These are phyloP conservation scores for Megalurothrips usitatus DNA, from an alignment of 2,888 invertebrate species.

Conservation along the genomic window DNA sequence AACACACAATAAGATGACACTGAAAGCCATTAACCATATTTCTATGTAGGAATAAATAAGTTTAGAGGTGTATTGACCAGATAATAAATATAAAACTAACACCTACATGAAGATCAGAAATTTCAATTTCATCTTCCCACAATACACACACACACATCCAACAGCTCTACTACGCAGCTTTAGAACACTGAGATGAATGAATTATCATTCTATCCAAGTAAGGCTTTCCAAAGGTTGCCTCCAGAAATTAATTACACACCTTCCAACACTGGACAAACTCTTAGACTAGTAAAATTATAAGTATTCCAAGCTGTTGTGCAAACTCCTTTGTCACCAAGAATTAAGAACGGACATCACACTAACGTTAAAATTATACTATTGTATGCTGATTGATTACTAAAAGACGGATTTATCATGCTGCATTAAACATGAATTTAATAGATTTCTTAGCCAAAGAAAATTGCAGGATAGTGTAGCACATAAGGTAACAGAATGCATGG, in stretches of 20 bases:
- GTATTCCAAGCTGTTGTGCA: neutral
- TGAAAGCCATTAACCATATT: neutral
- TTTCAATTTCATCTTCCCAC: neutral
- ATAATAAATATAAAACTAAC: neutral
- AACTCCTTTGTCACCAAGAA: neutral
- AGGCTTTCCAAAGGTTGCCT: neutral
- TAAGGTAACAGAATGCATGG: too few relatives aligned
- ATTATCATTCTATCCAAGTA: neutral
- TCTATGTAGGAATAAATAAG: constrained; percentile 12
- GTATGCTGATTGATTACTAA: too few relatives aligned
- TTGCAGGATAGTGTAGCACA: too few relatives aligned
- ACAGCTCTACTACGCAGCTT: too few relatives aligned
- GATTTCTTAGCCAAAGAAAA: too few relatives aligned
- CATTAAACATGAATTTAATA: too few relatives aligned
- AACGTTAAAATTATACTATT: neutral
- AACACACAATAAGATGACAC: neutral
- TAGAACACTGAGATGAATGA: neutral
- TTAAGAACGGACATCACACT: neutral
- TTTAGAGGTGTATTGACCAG: constrained; percentile 11
- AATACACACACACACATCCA: too few relatives aligned
- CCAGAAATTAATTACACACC: neutral
- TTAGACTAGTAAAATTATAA: neutral
- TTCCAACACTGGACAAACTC: neutral
- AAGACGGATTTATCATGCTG: too few relatives aligned
- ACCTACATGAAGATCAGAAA: neutral